Conservation (phyloP, 2,797 vertebrate species). For the Philypnodon macrostomus region DNA sequence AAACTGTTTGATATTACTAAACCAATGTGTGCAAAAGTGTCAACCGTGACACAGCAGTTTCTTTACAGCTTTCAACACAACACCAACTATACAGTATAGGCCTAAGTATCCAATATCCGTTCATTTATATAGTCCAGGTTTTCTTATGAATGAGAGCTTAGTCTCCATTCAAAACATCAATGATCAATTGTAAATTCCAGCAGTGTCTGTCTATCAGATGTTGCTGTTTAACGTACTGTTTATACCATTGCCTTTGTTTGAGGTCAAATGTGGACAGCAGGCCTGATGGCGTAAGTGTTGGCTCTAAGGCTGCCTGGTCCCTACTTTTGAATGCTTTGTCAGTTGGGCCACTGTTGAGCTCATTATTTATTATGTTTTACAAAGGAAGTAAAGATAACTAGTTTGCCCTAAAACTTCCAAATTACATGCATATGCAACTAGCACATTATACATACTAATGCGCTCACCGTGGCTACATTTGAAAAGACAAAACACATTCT, state of each 20-base stretch:
- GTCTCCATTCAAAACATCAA: slow-evolving; percentile 49
- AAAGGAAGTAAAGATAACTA: slow-evolving; percentile 38
- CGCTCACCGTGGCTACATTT: slow-evolving; percentile 17
- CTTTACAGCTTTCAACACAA: slow-evolving; percentile 35
- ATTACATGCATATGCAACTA: slow-evolving; percentile 29
- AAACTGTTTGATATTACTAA: slow-evolving; percentile 14
- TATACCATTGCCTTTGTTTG: slow-evolving; percentile 39
- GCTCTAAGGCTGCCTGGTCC: slow-evolving; percentile 32
- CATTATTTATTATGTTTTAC: slow-evolving; percentile 36
- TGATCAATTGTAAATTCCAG: slow-evolving; percentile 25
- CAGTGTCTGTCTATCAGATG: slow-evolving; percentile 60
- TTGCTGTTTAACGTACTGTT: slow-evolving; percentile 33
- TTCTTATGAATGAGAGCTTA: slow-evolving; percentile 41
- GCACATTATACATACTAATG: slow-evolving; percentile 6
- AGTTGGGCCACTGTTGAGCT: slow-evolving; percentile 36
- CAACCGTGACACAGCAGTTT: slow-evolving; percentile 7
- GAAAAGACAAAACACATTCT: slow-evolving; percentile 25
- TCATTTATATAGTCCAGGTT: slow-evolving; percentile 33
- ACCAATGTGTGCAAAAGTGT: slow-evolving; percentile 27
- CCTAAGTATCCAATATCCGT: slow-evolving; percentile 50
- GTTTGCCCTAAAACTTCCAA: slow-evolving; percentile 32
- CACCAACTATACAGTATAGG: slow-evolving; percentile 23
- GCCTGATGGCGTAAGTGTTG: slow-evolving; percentile 22
- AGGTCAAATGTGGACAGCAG: slow-evolving; percentile 13
- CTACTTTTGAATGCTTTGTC: slow-evolving; percentile 35